Evolutionary conservation across 1,140 invertebrate species (phyloP).

Genomic region (Leptinotarsa undecemlineata): DNA sequence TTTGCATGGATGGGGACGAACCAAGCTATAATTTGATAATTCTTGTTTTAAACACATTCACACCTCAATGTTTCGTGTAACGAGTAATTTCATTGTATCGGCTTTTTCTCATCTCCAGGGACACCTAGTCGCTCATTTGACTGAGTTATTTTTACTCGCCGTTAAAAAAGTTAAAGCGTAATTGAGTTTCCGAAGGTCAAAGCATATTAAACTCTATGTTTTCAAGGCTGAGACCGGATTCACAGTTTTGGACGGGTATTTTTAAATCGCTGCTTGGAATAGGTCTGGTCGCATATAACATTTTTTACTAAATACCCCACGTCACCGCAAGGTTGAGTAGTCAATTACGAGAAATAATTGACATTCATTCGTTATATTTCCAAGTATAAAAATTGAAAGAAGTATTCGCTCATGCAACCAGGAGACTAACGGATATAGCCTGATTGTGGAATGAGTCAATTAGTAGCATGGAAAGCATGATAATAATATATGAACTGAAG

Average conservation of each 20-base stretch:
- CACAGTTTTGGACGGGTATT: conserved; percentile 15
- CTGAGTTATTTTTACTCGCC: not conserved
- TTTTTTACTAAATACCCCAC: not conserved
- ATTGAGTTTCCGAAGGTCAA: not conserved
- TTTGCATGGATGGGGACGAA: too few species aligned
- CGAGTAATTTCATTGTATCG: not conserved
- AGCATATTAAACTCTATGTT: conserved; percentile 7
- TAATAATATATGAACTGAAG: too few species aligned
- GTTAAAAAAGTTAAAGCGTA: not conserved
- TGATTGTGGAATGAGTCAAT: not conserved
- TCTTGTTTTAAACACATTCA: too few species aligned
- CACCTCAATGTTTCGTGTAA: too few species aligned
- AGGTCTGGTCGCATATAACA: conserved; percentile 9
- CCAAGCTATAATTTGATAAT: too few species aligned
- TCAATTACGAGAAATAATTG: not conserved
- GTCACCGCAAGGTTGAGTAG: not conserved
- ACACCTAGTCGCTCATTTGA: not conserved
- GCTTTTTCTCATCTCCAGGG: not conserved
- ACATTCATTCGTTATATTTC: not conserved
- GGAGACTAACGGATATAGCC: not conserved
- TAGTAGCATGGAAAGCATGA: not conserved
- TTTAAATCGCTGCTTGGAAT: conserved; percentile 14
- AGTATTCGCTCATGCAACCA: not conserved
- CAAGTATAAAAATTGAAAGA: not conserved
- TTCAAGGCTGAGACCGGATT: not conserved